Evolutionary conservation across 1,140 invertebrate species (phyloP).

Genomic region (Drosophila tani): DNA sequence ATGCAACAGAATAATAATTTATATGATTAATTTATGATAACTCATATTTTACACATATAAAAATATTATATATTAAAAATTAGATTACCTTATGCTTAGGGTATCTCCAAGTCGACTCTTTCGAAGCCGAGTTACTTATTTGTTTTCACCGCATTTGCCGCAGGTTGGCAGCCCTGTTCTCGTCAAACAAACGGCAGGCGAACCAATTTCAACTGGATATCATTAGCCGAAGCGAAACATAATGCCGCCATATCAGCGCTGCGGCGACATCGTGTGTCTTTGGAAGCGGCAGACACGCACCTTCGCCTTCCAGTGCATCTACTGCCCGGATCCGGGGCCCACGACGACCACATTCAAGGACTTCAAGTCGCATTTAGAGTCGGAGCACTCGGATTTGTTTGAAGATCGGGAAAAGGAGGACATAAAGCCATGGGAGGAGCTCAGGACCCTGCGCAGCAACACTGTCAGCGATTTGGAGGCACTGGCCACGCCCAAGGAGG

Average conservation of each 20-base stretch:
- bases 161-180: conserved; percentile 14
- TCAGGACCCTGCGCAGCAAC: background rate
- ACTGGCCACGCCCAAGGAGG: background rate
- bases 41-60: too few species aligned
- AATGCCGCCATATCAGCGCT: conserved; percentile 41
- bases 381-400: conserved; percentile 22
- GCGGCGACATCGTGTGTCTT: conserved; percentile 49
- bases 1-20: background rate
- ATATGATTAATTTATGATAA: too few species aligned
- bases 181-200: background rate
- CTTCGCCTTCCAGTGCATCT: conserved; percentile 48
- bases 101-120: background rate
- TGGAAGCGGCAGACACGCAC: conserved; percentile 4
- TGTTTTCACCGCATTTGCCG: background rate
- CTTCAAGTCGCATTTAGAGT: conserved; percentile 37
- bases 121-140: background rate
- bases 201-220: background rate
- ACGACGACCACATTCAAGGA: conserved; percentile 29
- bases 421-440: background rate
- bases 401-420: background rate
- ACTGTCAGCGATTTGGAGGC: background rate
- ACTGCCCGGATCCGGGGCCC: conserved; percentile 17
- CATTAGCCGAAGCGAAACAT: background rate
- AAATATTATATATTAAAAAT: too few species aligned
- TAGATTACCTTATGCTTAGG: background rate